Percentiles rank a stretch among this genome's conserved stretches.
Conservation (phyloP, 2,113 vertebrate genomes). For the Tympanuchus pallidicinctus region DNA sequence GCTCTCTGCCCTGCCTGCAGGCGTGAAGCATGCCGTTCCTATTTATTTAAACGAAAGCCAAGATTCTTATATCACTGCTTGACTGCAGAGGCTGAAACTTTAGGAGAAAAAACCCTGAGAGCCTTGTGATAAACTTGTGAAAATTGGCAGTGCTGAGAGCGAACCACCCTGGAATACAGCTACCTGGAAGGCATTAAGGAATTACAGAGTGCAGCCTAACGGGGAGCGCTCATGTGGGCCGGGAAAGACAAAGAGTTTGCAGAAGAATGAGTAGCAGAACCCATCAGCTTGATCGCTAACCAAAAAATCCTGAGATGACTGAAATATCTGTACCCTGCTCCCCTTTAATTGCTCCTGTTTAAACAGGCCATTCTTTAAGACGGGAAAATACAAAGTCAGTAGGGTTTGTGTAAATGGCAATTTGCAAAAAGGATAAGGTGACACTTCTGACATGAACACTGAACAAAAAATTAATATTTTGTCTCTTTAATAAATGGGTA, state of each 20-base stretch:
- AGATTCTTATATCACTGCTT: neutral
- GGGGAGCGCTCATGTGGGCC: neutral
- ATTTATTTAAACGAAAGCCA: slow-evolving; percentile 23
- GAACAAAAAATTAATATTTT: slow-evolving; percentile 70
- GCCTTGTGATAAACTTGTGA: slow-evolving; percentile 35
- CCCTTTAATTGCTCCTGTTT: slow-evolving; percentile 41
- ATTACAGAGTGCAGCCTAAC: neutral
- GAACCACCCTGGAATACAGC: neutral
- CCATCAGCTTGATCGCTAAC: neutral
- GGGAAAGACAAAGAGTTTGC: neutral
- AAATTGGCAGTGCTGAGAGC: slow-evolving; percentile 17
- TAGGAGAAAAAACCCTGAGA: neutral
- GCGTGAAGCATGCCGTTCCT: neutral
- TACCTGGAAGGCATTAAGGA: slow-evolving; percentile 28
- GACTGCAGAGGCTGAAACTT: neutral
- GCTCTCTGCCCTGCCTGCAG: neutral
- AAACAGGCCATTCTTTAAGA: slow-evolving; percentile 37
- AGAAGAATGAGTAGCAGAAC: neutral
- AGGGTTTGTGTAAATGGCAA: slow-evolving; percentile 45
- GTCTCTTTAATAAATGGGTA: slow-evolving; percentile 62
- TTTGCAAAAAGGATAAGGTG: slow-evolving; percentile 63
- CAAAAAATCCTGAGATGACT: neutral
- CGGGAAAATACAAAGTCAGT: slow-evolving; percentile 9
- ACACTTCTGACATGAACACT: slow-evolving; percentile 62
- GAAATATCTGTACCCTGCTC: neutral